These are phyloP conservation scores for Psilopsiagon aymara DNA, from an alignment of 2,113 vertebrate species.

Conservation along the genomic window DNA sequence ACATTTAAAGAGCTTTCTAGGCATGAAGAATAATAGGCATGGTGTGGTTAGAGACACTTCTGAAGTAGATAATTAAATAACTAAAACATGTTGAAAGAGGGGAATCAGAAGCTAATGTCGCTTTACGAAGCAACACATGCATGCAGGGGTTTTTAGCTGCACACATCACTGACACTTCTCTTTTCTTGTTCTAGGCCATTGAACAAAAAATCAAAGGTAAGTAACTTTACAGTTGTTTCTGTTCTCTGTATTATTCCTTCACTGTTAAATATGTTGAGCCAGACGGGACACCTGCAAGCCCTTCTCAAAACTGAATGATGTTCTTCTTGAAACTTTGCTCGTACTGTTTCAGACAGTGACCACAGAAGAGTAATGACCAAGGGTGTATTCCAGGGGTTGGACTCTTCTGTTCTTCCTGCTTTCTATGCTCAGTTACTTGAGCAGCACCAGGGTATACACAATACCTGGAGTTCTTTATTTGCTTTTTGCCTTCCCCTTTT, in stretches of 20 bases:
- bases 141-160: neutral
- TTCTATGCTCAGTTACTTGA: neutral
- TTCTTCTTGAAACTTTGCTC: neutral
- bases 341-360: neutral
- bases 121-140: neutral
- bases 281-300: neutral
- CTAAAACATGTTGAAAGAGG: neutral
- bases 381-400: neutral
- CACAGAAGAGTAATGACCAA: neutral
- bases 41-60: neutral
- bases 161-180: slow-evolving; percentile 68
- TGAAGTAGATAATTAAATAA: slow-evolving; percentile 50
- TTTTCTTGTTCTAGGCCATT: slow-evolving; percentile 84
- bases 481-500: neutral
- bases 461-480: neutral
- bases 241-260: neutral
- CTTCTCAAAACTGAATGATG: neutral
- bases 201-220: slow-evolving; percentile 91
- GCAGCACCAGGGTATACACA: neutral
- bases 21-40: slow-evolving; percentile 1
- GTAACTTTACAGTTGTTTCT: slow-evolving; percentile 69
- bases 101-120: neutral
- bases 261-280: neutral
- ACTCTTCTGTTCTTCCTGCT: neutral
- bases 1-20: slow-evolving; percentile 34